Base-by-base conservation (phyloP, 2,113 vertebrate species). In the Otocyon megalotis region DNA sequence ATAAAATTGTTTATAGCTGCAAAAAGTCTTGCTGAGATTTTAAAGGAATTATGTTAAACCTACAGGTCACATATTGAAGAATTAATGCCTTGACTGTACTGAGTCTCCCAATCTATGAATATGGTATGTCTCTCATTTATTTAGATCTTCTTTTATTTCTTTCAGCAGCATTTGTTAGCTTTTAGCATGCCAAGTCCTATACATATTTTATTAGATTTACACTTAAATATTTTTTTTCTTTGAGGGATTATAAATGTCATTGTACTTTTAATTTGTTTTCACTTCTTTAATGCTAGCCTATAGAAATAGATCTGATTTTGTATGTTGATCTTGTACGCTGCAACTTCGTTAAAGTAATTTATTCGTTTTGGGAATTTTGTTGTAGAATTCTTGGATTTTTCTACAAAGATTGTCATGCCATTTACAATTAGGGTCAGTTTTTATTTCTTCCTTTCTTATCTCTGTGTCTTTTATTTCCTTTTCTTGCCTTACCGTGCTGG, bases 21-120 rank as follows among this genome's bases (percentile, higher is more conserved):
- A 71, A 82, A 76, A 94, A 50, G 56, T 37, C 67, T 90, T 97
- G 58, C 65, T 65, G 48, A 71, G 17, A 63, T 53, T 82, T 84
- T 69, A 92, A 69, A 63, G 65, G 20, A 92, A 86, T 90, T 77
- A 20, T 53, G 1, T 67, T 86, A 71, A 96, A 63, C 0, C 1
- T 77, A 3, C 35, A 48, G 15, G 13, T 91, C 56, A 88, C 30
- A 81, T 93, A 5, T 50, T 60, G 58, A 9, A 80, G 15, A 81
- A 48, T 6, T 88, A 56, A 88, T 50, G 76, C n/a, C 19, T 71
- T 88, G 13, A 91, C 50, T 24, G 13, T 22, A 30, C 24, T 62
- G 26, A 26, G 2, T 11, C n/a, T 86, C 94, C 54, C 62, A 71
- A 28, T 72, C 53, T 58, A 88, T 56, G 53, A 74, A 71, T 24